phyloP scores from a whole-genome alignment of 2,113 vertebrate species.

The Larimichthys polyactis region DNA sequence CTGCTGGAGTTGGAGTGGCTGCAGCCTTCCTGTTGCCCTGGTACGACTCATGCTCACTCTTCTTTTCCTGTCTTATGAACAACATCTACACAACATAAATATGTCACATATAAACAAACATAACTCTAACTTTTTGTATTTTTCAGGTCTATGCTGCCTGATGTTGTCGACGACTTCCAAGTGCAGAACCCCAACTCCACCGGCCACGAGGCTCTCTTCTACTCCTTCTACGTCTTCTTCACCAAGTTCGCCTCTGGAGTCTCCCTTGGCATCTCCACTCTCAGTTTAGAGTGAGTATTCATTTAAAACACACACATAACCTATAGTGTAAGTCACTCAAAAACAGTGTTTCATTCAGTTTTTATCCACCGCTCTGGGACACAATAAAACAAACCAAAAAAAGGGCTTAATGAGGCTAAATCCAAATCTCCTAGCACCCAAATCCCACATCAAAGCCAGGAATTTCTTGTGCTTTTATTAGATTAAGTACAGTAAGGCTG shows the following conservation, averaged over 20 bases:
- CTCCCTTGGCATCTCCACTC: conserved; percentile 95
- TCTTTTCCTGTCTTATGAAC: background rate
- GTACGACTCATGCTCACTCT: conserved; percentile 76
- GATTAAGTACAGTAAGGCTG: conserved; percentile 46
- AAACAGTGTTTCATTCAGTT: background rate
- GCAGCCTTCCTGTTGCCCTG: conserved; percentile 95
- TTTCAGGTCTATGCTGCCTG: conserved; percentile 96
- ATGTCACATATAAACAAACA: background rate
- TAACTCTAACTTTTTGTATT: background rate
- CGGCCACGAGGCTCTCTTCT: conserved; percentile 96
- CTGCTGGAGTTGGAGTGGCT: conserved; percentile 91
- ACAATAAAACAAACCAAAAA: background rate
- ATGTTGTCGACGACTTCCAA: conserved; percentile 95
- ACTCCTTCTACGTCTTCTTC: conserved; percentile 99
- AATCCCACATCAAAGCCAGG: conserved; percentile 69
- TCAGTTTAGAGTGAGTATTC: conserved; percentile 94
- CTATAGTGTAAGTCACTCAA: background rate
- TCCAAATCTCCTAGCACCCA: conserved; percentile 39
- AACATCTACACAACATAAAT: background rate
- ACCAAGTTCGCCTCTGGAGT: conserved; percentile 97
- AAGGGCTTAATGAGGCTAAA: conserved; percentile 46
- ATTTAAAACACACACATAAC: background rate
- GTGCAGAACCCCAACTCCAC: conserved; percentile 88
- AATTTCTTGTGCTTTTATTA: conserved; percentile 26
- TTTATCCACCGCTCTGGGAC: background rate